Base-by-base conservation (phyloP, 37 sponge, comb jelly and placozoan genomes). In the Tethya wilhelma region DNA sequence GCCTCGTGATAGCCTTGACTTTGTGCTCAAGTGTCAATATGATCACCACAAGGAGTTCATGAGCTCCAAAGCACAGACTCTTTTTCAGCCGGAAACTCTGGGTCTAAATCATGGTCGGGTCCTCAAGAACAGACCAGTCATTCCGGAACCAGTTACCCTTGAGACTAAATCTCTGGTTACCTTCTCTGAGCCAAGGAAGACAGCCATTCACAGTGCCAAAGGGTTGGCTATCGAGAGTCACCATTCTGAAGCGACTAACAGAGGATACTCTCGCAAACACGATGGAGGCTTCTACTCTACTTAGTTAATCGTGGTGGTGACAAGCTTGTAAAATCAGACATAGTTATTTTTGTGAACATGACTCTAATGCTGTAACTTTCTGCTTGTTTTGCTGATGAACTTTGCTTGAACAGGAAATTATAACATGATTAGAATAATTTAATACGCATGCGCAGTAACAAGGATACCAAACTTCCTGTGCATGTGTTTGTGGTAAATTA, bases 231-330 rank as follows among this genome's bases (percentile, higher is more conserved):
- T 96, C 40, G 95, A 92, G 79, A 90, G 98, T 69, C 98, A 97
- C 46, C 98, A 97, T 73, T 84, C 82, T 17, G 91, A 94, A 38
- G 90, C 89, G 34, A 98, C 99, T 0, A 98, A 98, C 79, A 87
- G 90, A 34, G 99, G 99, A 14, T 98, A 94, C 75, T 98, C 99
- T 2, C 71, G 99, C 53, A 98, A 98, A 80, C 81, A 85, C 74
- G 97, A 98, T 79, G 99, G 99, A 34, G 99, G 97, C 20, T 98
- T 98, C 64, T 98, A 90, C 73, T 89, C 96, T 2, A 89, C 88
- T 9, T 96, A 56, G 41, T 1, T n/a, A 49, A n/a, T n/a, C n/a
- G n/a, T n/a, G n/a, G n/a, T n/a, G n/a, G n/a, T n/a, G n/a, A n/a
- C n/a, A n/a, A n/a, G n/a, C n/a, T n/a, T n/a, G n/a, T n/a, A n/a